These are phyloP conservation scores for Copidosoma floridanum DNA, from an alignment of 1,140 invertebrate genomes.

Conservation along the genomic window DNA sequence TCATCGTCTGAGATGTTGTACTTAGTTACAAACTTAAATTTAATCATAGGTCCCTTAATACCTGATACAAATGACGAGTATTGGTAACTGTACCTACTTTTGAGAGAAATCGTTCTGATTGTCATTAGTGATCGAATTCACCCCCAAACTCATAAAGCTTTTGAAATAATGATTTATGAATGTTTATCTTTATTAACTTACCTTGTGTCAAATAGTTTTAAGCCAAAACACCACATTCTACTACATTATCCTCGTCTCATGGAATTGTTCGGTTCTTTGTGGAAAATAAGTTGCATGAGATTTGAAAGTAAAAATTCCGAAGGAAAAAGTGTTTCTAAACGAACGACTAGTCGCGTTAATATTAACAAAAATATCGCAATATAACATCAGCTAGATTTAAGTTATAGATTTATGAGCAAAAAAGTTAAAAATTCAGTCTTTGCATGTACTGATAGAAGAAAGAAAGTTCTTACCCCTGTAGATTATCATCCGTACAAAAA, in stretches of 20 bases:
- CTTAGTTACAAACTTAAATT: neutral
- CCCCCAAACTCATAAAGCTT: neutral
- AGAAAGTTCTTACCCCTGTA: too few relatives aligned
- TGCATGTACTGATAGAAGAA: neutral
- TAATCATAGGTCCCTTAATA: constrained; percentile 3
- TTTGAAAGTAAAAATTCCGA: constrained; percentile 14
- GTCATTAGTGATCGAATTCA: neutral
- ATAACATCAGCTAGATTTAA: constrained; percentile 8
- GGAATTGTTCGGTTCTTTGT: neutral
- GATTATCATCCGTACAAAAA: neutral
- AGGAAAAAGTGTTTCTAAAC: constrained; percentile 2
- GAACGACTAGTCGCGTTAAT: constrained; percentile 1
- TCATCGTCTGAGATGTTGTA: constrained; percentile 37
- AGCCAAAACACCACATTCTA: neutral
- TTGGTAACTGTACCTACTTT: neutral
- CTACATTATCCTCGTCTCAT: neutral
- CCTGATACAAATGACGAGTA: neutral
- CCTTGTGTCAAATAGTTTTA: neutral
- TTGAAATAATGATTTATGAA: neutral
- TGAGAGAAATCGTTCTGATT: neutral
- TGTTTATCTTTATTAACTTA: neutral
- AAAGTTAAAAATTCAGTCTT: neutral
- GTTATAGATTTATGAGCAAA: neutral
- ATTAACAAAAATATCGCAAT: constrained; percentile 3
- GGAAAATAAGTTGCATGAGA: neutral